Percentiles rank a stretch among this genome's conserved stretches.
Evolutionary conservation across 2,888 invertebrate genomes (phyloP).

Genomic region (Macaria liturata): DNA sequence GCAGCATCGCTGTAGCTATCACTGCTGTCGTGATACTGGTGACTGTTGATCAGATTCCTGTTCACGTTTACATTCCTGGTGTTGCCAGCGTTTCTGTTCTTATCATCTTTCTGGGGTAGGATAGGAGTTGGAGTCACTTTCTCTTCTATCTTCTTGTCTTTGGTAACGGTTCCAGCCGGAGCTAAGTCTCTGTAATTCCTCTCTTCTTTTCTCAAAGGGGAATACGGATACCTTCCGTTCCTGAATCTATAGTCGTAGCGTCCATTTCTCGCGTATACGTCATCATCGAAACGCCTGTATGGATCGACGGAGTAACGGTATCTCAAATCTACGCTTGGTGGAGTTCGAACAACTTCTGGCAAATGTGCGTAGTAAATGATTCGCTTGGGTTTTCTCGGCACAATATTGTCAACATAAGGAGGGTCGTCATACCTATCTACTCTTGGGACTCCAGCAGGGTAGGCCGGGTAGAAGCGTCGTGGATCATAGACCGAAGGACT

Average conservation of each 20-base stretch:
- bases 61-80: constrained; percentile 53
- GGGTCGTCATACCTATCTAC: constrained; percentile 71
- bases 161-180: constrained; percentile 63
- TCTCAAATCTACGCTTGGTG: constrained; percentile 81
- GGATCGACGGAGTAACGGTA: constrained; percentile 78
- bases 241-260: constrained; percentile 75
- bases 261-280: constrained; percentile 65
- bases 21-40: constrained; percentile 70
- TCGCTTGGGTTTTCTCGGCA: constrained; percentile 80
- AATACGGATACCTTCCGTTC: constrained; percentile 66
- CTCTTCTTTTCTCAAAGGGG: constrained; percentile 72
- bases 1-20: constrained; percentile 62
- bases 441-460: constrained; percentile 48
- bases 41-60: constrained; percentile 70
- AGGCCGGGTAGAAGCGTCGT: constrained; percentile 57
- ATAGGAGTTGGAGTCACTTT: constrained; percentile 76
- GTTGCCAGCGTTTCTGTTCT: constrained; percentile 45
- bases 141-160: constrained; percentile 72
- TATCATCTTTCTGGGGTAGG: constrained; percentile 70
- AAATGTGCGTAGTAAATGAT: constrained; percentile 88
- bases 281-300: constrained; percentile 71
- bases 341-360: constrained; percentile 86
- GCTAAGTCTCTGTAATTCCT: constrained; percentile 73
- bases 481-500: constrained; percentile 61
- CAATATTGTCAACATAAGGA: constrained; percentile 59